Base-by-base conservation (phyloP, 1,140 invertebrate species). In the Charaxes varanes region DNA sequence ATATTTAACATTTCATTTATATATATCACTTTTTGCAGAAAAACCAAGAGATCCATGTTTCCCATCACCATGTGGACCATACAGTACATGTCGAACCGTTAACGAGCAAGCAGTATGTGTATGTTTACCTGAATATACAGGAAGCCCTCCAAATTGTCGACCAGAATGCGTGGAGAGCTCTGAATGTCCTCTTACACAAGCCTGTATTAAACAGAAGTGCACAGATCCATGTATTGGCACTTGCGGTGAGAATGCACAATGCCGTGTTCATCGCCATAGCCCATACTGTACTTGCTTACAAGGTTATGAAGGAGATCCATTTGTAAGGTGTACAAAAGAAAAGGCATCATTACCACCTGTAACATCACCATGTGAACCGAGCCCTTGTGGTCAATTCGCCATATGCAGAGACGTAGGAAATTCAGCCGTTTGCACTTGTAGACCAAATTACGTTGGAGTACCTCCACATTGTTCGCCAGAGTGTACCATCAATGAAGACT, bases 221-320 rank as follows among this genome's bases (percentile, higher is more conserved):
- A 71, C 85, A 57, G 87, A 92, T 74, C 90, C 90, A 38, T 92
- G 90, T 59, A 76, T 88, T 18, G 91, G 90, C 30, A 88, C 87
- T 16, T 92, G 93, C 67, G 93, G 92, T 21, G 65, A 91, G 21
- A 92, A 93, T 61, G 89, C 93, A 11, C 85, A 91, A 54, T 95
- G 93, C 63, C 77, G 86, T 27, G 88, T 90, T 0, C 81, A 88
- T 33, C 87, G 87, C 52, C 90, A 91, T 49, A 87, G 88, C 61
- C 88, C 90, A 4, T 88, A 89, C 35, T 91, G 90, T 59, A 87
- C 82, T 35, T 92, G 90, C 68, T 68, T 86, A 17, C 60, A 76
- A 23, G 84, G 85, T 24, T 87, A 84, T 49, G 86, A 86, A 47
- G 90, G 90, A 32, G 89, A 91, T 86, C 88, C 90, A 41, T 90